Evolutionary conservation across 2,888 invertebrate genomes (phyloP).

Genomic region (Invenusta paracnida): DNA sequence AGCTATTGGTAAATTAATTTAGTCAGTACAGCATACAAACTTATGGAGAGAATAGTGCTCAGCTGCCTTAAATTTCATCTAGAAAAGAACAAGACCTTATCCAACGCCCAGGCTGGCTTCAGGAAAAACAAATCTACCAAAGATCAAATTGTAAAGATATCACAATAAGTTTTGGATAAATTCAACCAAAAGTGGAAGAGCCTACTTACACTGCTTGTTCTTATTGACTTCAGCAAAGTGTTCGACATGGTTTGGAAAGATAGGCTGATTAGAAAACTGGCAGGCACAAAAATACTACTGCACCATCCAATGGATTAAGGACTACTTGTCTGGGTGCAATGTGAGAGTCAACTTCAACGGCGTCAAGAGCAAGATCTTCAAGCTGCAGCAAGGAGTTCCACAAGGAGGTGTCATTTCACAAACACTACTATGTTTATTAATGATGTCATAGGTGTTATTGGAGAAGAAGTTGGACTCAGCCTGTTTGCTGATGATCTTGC

Average conservation of each 20-base stretch:
- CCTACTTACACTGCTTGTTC: too few relatives aligned
- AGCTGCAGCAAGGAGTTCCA: not conserved
- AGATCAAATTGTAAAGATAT: too few relatives aligned
- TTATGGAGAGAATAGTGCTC: too few relatives aligned
- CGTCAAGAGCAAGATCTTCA: not conserved
- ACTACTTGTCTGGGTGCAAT: not conserved
- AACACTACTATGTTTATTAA: constrained; percentile 63
- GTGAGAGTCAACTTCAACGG: not conserved
- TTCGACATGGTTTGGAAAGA: not conserved
- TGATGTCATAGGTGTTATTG: not conserved
- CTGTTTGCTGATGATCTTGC: constrained; percentile 1
- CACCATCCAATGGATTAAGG: not conserved
- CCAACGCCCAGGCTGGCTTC: too few relatives aligned
- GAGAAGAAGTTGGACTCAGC: not conserved
- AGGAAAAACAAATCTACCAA: too few relatives aligned
- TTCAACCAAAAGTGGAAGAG: too few relatives aligned
- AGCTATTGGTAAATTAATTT: too few relatives aligned
- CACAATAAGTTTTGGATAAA: too few relatives aligned
- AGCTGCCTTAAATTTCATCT: too few relatives aligned
- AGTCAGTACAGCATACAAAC: too few relatives aligned
- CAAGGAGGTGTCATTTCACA: not conserved
- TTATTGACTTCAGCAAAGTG: too few relatives aligned
- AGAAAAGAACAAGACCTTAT: too few relatives aligned
- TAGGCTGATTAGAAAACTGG: not conserved
- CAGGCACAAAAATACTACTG: not conserved